phyloP scores from a whole-genome alignment of 2,113 vertebrate genomes.

The Elachura formosa region DNA sequence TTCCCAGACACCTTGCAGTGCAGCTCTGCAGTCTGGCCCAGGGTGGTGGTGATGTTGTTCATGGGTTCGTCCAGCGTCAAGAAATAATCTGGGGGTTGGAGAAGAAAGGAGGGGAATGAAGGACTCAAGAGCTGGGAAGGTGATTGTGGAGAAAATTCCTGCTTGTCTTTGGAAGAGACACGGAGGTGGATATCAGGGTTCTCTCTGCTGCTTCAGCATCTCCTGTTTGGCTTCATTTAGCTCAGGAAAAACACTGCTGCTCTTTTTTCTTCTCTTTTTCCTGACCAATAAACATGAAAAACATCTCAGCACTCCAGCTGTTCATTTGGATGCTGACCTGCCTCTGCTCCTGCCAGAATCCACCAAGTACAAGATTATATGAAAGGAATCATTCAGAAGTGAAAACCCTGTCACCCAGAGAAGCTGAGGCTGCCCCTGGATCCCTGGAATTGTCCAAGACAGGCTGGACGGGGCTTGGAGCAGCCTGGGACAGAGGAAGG shows the following conservation, averaged over 20 bases:
- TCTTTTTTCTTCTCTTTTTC: not conserved
- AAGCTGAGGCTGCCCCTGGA: not conserved
- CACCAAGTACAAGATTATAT: not conserved
- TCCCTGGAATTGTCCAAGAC: not conserved
- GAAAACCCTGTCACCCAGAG: not conserved
- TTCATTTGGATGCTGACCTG: not conserved
- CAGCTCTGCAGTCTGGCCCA: conserved; percentile 91
- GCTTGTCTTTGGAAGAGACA: not conserved
- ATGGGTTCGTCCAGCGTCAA: conserved; percentile 88
- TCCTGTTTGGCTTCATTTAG: not conserved
- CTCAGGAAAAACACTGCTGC: not conserved
- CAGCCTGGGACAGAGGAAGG: rapidly evolving
- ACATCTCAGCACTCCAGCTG: not conserved
- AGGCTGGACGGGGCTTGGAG: not conserved
- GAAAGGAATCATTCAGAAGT: not conserved
- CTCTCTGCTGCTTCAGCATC: not conserved
- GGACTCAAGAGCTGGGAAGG: not conserved
- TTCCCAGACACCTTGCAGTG: conserved; percentile 89
- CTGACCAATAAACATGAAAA: not conserved
- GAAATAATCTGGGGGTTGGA: conserved; percentile 74
- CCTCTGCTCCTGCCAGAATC: not conserved
- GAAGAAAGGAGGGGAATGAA: not conserved
- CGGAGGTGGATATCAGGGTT: not conserved
- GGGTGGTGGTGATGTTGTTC: conserved; percentile 97
- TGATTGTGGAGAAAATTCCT: not conserved